Percentiles rank a stretch among this genome's conserved stretches.
These are phyloP conservation scores for Acropternis orthonyx DNA, from an alignment of 2,797 vertebrate genomes.

Conservation along the genomic window DNA sequence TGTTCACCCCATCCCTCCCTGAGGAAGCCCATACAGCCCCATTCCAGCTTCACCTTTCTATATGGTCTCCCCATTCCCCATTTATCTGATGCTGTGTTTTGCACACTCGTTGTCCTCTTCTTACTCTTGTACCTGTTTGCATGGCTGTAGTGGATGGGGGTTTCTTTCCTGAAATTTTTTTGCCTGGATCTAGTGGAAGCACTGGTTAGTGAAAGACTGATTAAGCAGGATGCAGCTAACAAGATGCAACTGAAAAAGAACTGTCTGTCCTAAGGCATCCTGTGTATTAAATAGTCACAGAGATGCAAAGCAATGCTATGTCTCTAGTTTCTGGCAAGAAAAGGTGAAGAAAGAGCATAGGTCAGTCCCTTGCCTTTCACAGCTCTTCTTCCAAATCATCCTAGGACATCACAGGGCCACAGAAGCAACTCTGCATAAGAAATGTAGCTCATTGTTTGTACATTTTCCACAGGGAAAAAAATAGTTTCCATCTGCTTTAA, in stretches of 20 bases:
- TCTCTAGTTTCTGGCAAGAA: not conserved
- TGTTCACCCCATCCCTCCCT: not conserved
- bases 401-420: not conserved
- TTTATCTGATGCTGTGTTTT: not conserved
- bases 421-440: not conserved
- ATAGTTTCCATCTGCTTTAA: not conserved
- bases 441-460: not conserved
- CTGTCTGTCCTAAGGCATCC: not conserved
- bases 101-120: not conserved
- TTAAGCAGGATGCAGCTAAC: not conserved
- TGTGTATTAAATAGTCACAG: not conserved
- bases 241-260: not conserved
- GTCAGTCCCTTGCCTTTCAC: not conserved
- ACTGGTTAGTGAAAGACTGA: not conserved
- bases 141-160: not conserved
- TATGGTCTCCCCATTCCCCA: not conserved
- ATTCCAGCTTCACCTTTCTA: not conserved
- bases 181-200: not conserved
- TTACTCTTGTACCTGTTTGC: not conserved
- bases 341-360: not conserved
- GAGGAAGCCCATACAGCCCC: not conserved
- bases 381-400: not conserved
- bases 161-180: not conserved
- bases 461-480: not conserved
- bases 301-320: not conserved